Base-by-base conservation (phyloP, 2,113 vertebrate species). In the Raphicerus campestris region DNA sequence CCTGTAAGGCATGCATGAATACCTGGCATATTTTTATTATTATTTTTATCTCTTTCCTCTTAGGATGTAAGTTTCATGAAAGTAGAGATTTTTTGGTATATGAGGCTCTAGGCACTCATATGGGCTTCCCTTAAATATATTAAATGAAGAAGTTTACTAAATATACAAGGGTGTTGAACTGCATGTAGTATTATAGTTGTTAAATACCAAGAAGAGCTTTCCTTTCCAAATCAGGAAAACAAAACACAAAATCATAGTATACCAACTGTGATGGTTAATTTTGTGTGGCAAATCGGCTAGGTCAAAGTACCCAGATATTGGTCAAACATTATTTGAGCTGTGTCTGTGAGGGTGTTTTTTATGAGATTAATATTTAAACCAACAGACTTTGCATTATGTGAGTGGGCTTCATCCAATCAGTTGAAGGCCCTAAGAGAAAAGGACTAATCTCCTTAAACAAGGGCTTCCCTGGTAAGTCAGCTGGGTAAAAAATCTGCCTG, bases 21-120 rank as follows among this genome's bases (percentile, higher is more conserved):
- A 55, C 5, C 16, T 53, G 42, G 55, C 47, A 49, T 66, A 66
- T 49, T 86, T 89, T 82, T 39, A 88, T 53, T 86, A 56, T 1
- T 86, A 49, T 70, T 96, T 81, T 93, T 93, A 70, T 58, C n/a
- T 24, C 53, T 73, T 97, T 91, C 83, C 26, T 95, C 78, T 94
- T 13, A 86, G 51, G 81, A 94, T n/a, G 2, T 83, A 82, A 42
- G 47, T 73, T 93, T 94, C 63, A 84, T 61, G 19, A 63, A 88
- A 84, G 24, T 42, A 88, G n/a, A 49, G 30, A 45, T 63, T 86
- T 81, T 66, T 77, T 94, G 66, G 47, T 77, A 82, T 89, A 81
- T 78, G 75, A 77, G 75, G 26, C 45, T 63, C 49, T 6, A 84
- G 73, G 73, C 6, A 81, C 5, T 82, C 5, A 63, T 24, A 35